A percentile compares a stretch with the other conserved stretches of the same genome.
Conservation (phyloP, 2,113 vertebrate genomes). For the Ancistrus triradiatus region DNA sequence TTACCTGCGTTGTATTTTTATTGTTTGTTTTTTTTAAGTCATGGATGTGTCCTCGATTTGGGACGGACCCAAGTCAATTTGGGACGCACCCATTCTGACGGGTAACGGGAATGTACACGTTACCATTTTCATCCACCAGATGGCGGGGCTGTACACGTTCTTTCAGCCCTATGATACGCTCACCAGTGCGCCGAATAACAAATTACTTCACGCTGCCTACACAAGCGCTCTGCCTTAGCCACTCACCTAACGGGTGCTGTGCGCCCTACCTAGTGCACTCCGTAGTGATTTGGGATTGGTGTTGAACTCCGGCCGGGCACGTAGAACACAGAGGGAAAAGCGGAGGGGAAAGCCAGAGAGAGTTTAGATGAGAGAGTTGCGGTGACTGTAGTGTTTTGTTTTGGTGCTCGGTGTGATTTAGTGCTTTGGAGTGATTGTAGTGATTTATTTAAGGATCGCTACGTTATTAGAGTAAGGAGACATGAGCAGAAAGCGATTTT, state of each 20-base stretch:
- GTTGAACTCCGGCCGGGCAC: background rate
- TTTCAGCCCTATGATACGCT: background rate
- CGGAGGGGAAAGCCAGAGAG: background rate
- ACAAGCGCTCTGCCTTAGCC: background rate
- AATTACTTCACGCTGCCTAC: background rate
- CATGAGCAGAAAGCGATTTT: constrained; percentile 38
- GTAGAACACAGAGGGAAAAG: background rate
- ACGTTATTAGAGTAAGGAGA: background rate
- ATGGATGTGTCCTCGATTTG: too few relatives aligned
- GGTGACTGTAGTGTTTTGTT: too few relatives aligned
- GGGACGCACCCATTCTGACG: too few relatives aligned
- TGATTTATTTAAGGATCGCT: too few relatives aligned
- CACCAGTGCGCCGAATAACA: background rate
- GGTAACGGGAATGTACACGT: background rate
- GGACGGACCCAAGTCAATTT: too few relatives aligned
- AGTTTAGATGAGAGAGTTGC: background rate
- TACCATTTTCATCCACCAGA: background rate
- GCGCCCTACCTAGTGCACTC: constrained; percentile 5
- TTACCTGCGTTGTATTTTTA: too few relatives aligned
- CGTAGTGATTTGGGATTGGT: background rate
- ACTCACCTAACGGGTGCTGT: too few relatives aligned
- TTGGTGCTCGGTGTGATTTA: background rate
- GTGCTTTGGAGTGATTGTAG: too few relatives aligned
- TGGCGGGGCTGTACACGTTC: background rate
- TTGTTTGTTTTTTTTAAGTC: too few relatives aligned